Percentiles rank a stretch among this genome's conserved stretches.
Evolutionary conservation across 2,888 invertebrate species (phyloP).

Genomic region (Erynnis tages): DNA sequence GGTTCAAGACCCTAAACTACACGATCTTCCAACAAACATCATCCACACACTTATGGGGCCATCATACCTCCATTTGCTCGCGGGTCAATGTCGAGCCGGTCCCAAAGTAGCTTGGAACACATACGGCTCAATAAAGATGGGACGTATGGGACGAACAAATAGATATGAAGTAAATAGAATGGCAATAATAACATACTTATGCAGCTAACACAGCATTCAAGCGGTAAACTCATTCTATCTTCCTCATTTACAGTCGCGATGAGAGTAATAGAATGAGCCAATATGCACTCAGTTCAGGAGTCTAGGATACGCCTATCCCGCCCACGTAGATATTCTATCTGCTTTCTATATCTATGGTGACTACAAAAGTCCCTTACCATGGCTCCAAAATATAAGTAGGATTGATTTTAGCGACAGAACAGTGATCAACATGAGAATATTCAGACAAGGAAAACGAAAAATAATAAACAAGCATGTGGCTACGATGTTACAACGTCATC

Average conservation of each 20-base stretch:
- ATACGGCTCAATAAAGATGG: not conserved
- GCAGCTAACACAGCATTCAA: too few species aligned
- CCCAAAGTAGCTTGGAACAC: constrained; percentile 1
- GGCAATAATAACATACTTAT: too few species aligned
- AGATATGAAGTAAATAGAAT: not conserved
- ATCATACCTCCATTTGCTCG: constrained; percentile 10
- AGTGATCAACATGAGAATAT: too few species aligned
- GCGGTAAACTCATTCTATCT: too few species aligned
- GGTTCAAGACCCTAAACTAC: not conserved
- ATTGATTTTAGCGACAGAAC: too few species aligned
- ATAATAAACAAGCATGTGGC: not conserved
- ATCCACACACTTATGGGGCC: not conserved
- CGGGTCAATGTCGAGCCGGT: constrained; percentile 5
- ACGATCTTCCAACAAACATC: not conserved
- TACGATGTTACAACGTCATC: not conserved
- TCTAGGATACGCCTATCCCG: too few species aligned
- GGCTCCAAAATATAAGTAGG: not conserved
- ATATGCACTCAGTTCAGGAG: too few species aligned
- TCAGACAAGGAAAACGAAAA: not conserved
- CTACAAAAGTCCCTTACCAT: constrained; percentile 2
- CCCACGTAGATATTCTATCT: too few species aligned
- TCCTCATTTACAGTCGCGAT: too few species aligned
- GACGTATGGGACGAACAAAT: not conserved
- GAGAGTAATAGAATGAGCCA: too few species aligned
- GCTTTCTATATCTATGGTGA: too few species aligned